These are phyloP conservation scores for Perca fluviatilis DNA, from an alignment of 2,113 vertebrate species.

Conservation along the genomic window DNA sequence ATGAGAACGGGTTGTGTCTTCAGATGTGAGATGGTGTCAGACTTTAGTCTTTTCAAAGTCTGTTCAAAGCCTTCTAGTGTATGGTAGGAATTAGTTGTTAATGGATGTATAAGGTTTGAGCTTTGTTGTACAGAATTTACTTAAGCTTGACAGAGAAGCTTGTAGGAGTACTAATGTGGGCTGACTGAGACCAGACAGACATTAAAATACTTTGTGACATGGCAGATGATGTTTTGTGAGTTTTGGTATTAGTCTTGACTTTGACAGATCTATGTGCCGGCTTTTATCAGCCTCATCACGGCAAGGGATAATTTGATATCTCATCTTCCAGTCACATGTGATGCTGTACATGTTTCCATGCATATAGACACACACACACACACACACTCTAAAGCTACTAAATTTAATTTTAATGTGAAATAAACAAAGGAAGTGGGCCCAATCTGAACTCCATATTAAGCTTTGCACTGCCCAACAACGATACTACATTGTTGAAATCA, in stretches of 20 bases:
- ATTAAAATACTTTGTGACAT: slow-evolving; percentile 2
- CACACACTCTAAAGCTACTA: no score
- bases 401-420: not conserved
- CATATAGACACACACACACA: not conserved
- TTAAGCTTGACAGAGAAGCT: no score
- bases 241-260: slow-evolving; percentile 31
- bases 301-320: slow-evolving; percentile 11
- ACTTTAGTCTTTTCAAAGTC: no score
- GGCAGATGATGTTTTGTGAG: slow-evolving; percentile 7
- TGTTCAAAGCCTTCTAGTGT: no score
- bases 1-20: no score
- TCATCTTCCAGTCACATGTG: slow-evolving; percentile 13
- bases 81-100: no score
- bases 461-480: not conserved
- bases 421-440: not conserved
- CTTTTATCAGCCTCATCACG: slow-evolving; percentile 21
- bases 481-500: not conserved
- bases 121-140: no score
- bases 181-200: not conserved
- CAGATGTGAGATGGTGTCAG: no score
- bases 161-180: no score
- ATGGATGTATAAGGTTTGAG: no score
- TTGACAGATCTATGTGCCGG: slow-evolving; percentile 17
- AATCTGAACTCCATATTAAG: not conserved
- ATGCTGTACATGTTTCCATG: slow-evolving; percentile 2